Percentiles rank a stretch among this genome's conserved stretches.
These are phyloP conservation scores for Anguilla megastoma DNA, from an alignment of 2,797 vertebrate species.

Conservation along the genomic window DNA sequence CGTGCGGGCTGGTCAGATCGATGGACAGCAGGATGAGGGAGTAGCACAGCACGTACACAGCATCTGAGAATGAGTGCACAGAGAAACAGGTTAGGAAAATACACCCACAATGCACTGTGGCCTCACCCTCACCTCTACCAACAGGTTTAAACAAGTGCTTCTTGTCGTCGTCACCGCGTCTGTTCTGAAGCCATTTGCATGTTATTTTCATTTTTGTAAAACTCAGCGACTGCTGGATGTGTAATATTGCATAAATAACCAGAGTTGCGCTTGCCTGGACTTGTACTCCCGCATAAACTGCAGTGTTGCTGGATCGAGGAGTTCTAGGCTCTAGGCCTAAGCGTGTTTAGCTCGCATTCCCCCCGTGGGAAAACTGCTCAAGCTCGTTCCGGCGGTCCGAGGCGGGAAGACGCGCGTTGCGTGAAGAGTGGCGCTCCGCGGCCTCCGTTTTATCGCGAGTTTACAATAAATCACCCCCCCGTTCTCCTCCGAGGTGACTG, in stretches of 20 bases:
- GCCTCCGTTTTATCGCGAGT: conserved; percentile 20
- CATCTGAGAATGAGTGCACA: conserved; percentile 72
- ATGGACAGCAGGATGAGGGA: conserved; percentile 98
- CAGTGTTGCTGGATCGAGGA: background rate
- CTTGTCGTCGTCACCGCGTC: background rate
- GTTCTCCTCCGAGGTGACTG: conserved; percentile 36
- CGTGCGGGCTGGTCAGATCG: conserved; percentile 94
- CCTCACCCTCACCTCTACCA: background rate
- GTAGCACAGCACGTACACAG: conserved; percentile 97
- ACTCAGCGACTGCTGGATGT: background rate
- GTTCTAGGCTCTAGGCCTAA: background rate
- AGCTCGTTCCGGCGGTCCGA: conserved; percentile 65
- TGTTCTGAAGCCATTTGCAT: background rate
- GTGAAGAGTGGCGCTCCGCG: conserved; percentile 55
- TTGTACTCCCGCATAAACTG: background rate
- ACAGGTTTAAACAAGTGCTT: background rate
- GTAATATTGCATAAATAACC: background rate
- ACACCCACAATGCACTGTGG: background rate
- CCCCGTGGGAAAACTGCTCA: background rate
- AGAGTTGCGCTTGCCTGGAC: background rate
- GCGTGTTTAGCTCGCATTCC: background rate
- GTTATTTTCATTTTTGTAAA: background rate
- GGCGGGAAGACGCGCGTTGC: conserved; percentile 80
- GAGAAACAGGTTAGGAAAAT: conserved; percentile 5
- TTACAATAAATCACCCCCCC: conserved; percentile 41